phyloP scores from a whole-genome alignment of 2,113 vertebrate genomes.

The Caloenas nicobarica region DNA sequence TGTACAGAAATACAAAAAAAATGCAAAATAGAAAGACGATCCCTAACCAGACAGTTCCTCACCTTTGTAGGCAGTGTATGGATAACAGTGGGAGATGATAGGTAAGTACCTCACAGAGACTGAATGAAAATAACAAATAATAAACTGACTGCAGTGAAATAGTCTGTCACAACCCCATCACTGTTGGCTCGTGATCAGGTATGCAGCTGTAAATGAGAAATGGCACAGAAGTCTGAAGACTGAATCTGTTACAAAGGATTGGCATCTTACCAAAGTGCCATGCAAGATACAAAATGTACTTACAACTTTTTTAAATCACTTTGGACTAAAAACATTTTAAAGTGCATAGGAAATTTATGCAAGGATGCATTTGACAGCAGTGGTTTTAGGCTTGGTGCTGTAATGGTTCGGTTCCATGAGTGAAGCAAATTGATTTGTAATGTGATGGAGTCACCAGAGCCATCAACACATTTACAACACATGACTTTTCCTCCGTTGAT shows the following conservation, averaged over 20 bases:
- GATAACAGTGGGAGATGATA: neutral
- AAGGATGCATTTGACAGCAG: neutral
- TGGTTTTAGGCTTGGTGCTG: neutral
- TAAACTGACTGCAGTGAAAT: neutral
- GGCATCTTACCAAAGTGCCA: neutral
- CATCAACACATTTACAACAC: neutral
- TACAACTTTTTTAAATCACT: neutral
- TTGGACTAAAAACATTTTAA: neutral
- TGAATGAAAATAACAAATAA: neutral
- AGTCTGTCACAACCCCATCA: neutral
- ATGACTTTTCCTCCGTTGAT: neutral
- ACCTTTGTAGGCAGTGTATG: neutral
- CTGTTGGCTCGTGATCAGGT: neutral
- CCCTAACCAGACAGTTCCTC: neutral
- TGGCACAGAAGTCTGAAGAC: neutral
- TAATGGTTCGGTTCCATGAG: neutral
- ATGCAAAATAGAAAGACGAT: neutral
- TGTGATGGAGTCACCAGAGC: neutral
- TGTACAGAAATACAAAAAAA: neutral
- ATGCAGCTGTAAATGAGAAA: neutral
- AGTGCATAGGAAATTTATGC: neutral
- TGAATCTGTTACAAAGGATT: neutral
- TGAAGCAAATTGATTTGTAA: constrained; percentile 16
- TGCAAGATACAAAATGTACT: neutral
- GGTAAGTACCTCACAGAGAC: neutral